Evolutionary conservation across 2,797 vertebrate genomes (phyloP), one percentile per base, ranked within the genome.

Genomic region (Crocidura indochinensis): DNA sequence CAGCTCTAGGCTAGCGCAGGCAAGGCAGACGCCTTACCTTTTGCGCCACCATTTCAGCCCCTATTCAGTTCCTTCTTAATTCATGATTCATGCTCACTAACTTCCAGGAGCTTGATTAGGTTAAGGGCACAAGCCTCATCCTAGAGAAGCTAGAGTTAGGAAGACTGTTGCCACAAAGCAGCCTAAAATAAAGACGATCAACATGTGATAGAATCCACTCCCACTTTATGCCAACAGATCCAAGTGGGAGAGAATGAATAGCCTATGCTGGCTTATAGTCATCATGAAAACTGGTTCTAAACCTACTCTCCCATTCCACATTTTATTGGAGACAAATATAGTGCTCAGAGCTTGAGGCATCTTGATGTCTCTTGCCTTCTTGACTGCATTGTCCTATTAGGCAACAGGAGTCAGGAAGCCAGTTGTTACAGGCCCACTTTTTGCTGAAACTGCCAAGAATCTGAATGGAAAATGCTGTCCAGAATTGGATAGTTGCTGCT

Each of bases 41-140:
- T 38, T 38, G 38, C 5, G 38, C 38, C 38, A 38, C 38, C 38
- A 38, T 38, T 38, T 5, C 86, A 94, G 93, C 80, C 44, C 38
- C 88, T 90, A 90, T 78, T 84, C 47, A 73, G 44, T 80, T 91
- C 71, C 90, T 95, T 87, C 85, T 91, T 91, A 83, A 38, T 38
- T 38, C 38, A 38, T 38, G 38, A 88, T 64, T 92, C 90, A 82
- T 68, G 76, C 24, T 68, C 44, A 83, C 46, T 74, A 20, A 83
- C 76, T 78, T 88, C 86, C 88, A 88, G 93, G 86, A 94, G 93
- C 90, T 88, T 15, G 4, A 76, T 83, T 31, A 73, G 91, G 87
- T 69, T 15, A 79, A 90, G 94, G 94, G 85, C 51, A 56, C 29
- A 78, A 84, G 2, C 73, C 64, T 92, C 68, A 90, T 26, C 90